Conservation (phyloP, 1,140 invertebrate species). For the Tetramorium parvispinum region DNA sequence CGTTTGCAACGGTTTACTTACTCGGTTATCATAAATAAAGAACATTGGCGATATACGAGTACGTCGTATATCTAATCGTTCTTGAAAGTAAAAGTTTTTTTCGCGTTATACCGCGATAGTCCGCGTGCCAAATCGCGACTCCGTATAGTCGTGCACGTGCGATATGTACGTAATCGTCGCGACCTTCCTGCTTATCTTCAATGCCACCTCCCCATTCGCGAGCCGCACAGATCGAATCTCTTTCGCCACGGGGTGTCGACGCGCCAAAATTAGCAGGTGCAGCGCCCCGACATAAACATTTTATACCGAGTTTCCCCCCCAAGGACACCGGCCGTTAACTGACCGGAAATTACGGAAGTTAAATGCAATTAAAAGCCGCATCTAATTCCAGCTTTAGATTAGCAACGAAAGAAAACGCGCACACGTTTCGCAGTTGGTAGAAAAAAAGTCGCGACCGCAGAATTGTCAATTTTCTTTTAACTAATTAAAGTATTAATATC, state of each 20-base stretch:
- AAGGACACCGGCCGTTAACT: slow-evolving; percentile 25
- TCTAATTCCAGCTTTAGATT: background rate
- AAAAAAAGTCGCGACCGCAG: background rate
- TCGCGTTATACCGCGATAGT: background rate
- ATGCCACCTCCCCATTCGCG: slow-evolving; percentile 31
- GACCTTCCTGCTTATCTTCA: slow-evolving; percentile 58
- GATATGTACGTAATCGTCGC: slow-evolving; percentile 48
- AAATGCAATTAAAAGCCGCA: slow-evolving; percentile 2
- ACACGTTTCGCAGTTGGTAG: background rate
- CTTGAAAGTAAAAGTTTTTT: background rate
- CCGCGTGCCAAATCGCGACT: slow-evolving; percentile 18
- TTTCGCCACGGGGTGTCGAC: slow-evolving; percentile 43
- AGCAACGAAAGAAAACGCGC: background rate
- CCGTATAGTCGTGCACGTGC: slow-evolving; percentile 1
- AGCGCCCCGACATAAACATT: slow-evolving; percentile 38
- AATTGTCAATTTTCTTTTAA: background rate
- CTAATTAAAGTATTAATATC: too few species aligned
- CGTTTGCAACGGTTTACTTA: slow-evolving; percentile 9
- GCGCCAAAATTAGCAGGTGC: slow-evolving; percentile 56
- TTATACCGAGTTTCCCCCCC: slow-evolving; percentile 2
- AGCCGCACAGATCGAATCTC: slow-evolving; percentile 47
- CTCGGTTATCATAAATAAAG: slow-evolving; percentile 2
- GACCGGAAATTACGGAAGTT: slow-evolving; percentile 24
- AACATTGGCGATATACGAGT: background rate
- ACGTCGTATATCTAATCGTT: background rate